phyloP scores from a whole-genome alignment of 2,888 invertebrate species.

The Cotesia congregata region DNA sequence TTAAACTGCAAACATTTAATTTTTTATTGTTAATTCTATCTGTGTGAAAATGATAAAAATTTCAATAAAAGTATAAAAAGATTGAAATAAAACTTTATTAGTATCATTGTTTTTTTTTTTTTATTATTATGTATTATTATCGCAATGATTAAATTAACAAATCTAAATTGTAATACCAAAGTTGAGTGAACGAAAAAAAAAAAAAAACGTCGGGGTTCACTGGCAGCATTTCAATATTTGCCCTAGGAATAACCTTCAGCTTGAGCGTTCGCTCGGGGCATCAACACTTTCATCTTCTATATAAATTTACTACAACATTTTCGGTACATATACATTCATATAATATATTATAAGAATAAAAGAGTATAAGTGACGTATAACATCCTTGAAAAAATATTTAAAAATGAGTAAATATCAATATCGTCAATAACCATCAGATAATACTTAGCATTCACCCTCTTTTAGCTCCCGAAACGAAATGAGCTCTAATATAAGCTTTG shows the following conservation, averaged over 20 bases:
- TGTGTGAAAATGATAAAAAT: no score
- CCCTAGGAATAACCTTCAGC: not conserved
- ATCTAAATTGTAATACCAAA: not conserved
- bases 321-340: not conserved
- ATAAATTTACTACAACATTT: not conserved
- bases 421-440: no score
- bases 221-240: slow-evolving; percentile 18
- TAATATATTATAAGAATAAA: no score
- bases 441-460: no score
- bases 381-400: not conserved
- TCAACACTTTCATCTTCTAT: slow-evolving; percentile 2
- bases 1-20: no score
- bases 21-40: no score
- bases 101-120: not conserved
- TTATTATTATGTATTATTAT: not conserved
- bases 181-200: slow-evolving; percentile 9
- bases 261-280: not conserved
- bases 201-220: slow-evolving; percentile 25
- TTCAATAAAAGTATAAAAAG: no score
- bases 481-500: no score
- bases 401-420: not conserved
- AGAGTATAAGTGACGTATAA: not conserved
- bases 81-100: no score
- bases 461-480: no score
- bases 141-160: not conserved